Evolutionary conservation across 2,888 invertebrate species (phyloP).

Genomic region (Xestoiulus laeticollis): DNA sequence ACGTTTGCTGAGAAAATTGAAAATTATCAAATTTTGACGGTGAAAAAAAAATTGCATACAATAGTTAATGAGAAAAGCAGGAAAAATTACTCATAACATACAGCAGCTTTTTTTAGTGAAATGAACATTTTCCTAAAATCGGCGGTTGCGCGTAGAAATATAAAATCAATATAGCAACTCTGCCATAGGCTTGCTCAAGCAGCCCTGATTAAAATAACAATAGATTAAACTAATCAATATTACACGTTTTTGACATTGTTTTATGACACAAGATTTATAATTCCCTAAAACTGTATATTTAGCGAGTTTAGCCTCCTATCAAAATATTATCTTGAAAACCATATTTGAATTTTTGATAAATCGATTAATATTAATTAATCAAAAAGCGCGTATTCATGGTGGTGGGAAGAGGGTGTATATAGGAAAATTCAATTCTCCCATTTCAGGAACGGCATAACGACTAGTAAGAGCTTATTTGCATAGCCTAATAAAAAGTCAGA

Average conservation of each 20-base stretch:
- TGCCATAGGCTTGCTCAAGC: background rate
- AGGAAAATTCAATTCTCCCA: background rate
- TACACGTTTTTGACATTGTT: conserved; percentile 29
- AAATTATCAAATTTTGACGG: background rate
- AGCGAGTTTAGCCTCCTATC: conserved; percentile 15
- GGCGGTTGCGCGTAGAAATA: background rate
- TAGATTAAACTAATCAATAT: conserved; percentile 37
- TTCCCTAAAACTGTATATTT: conserved; percentile 37
- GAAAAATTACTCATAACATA: background rate
- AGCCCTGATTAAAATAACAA: conserved; percentile 28
- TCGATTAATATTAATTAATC: conserved; percentile 37
- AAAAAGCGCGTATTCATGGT: conserved; percentile 13
- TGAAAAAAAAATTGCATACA: background rate
- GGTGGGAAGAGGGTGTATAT: background rate
- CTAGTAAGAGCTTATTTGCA: background rate
- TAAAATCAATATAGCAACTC: background rate
- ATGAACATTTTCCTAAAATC: background rate
- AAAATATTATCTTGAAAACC: conserved; percentile 34
- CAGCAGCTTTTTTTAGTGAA: background rate
- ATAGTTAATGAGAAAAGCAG: background rate
- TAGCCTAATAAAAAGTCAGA: conserved; percentile 22
- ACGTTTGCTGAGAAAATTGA: background rate
- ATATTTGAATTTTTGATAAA: conserved; percentile 37
- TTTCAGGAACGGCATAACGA: background rate
- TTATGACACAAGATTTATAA: conserved; percentile 21